Percentiles rank a stretch among this genome's conserved stretches.
These are phyloP conservation scores for Aurelia sp. DNA, from an alignment of 30 jellyfish, hydroid and myxozoan species.

Conservation along the genomic window DNA sequence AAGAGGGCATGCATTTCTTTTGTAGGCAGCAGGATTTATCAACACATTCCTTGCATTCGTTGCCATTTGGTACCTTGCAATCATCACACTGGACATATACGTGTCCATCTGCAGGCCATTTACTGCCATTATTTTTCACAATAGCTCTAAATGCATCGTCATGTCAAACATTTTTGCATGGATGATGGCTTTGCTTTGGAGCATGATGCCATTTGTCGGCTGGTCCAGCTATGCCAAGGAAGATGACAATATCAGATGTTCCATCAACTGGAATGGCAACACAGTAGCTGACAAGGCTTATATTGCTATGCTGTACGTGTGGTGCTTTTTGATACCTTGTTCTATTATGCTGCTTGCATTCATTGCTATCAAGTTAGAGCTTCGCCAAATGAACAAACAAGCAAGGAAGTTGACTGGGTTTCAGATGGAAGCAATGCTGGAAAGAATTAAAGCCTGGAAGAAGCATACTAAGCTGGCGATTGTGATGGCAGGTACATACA, in stretches of 20 bases:
- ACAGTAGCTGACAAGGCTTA: conserved; percentile 27
- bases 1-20: no score
- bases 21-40: conserved; percentile 64
- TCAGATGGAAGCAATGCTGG: conserved; percentile 26
- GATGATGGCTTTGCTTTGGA: conserved; percentile 66
- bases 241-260: conserved; percentile 51
- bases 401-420: conserved; percentile 11
- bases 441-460: conserved; percentile 53
- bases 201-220: conserved; percentile 58
- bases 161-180: conserved; percentile 39
- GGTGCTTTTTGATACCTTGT: conserved; percentile 58
- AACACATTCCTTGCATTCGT: conserved; percentile 68
- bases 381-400: conserved; percentile 45
- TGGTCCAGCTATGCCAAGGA: conserved; percentile 77
- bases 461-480: conserved; percentile 53
- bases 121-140: conserved; percentile 20
- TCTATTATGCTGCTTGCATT: conserved; percentile 53
- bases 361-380: conserved; percentile 32
- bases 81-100: conserved; percentile 55
- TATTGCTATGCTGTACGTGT: conserved; percentile 36
- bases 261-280: conserved; percentile 69
- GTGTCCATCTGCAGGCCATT: conserved; percentile 52
- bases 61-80: conserved; percentile 47
- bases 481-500: conserved; percentile 52
- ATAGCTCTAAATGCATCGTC: neutral